Percentiles rank a stretch among this genome's conserved stretches.
phyloP scores from a whole-genome alignment of 1,140 invertebrate genomes.

The Pachypsylla venusta region DNA sequence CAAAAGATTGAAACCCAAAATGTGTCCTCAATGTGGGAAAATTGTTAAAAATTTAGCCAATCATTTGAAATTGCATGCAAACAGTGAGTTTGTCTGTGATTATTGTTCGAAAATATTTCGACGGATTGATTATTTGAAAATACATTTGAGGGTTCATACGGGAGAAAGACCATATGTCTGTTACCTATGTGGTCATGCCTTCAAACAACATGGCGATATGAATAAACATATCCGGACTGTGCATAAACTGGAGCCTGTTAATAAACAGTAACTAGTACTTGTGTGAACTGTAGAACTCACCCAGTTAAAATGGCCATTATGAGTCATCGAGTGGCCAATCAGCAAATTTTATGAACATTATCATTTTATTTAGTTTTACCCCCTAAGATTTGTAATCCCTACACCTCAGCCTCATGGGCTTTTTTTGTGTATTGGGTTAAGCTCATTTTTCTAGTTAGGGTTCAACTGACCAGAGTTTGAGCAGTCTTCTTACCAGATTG shows the following conservation, averaged over 20 bases:
- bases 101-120: conserved; percentile 12
- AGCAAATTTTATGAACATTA: too few relatives aligned
- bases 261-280: too few relatives aligned
- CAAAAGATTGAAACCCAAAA: not conserved
- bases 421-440: too few relatives aligned
- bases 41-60: conserved; percentile 3
- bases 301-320: too few relatives aligned
- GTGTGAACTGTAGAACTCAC: too few relatives aligned
- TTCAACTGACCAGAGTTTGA: too few relatives aligned
- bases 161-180: conserved; percentile 53
- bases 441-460: too few relatives aligned
- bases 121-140: conserved; percentile 11
- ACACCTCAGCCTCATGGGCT: too few relatives aligned
- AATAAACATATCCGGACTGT: conserved; percentile 40
- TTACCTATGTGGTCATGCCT: conserved; percentile 45
- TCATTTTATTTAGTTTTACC: too few relatives aligned
- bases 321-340: too few relatives aligned
- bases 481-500: too few relatives aligned
- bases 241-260: not conserved
- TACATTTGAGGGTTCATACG: conserved; percentile 48
- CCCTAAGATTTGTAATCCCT: too few relatives aligned
- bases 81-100: conserved; percentile 1
- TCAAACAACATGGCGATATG: conserved; percentile 42
- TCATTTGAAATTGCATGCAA: not conserved
- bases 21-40: conserved; percentile 5